Conservation (phyloP, 2,113 vertebrate species). For the Protobothrops flavoviridis region DNA sequence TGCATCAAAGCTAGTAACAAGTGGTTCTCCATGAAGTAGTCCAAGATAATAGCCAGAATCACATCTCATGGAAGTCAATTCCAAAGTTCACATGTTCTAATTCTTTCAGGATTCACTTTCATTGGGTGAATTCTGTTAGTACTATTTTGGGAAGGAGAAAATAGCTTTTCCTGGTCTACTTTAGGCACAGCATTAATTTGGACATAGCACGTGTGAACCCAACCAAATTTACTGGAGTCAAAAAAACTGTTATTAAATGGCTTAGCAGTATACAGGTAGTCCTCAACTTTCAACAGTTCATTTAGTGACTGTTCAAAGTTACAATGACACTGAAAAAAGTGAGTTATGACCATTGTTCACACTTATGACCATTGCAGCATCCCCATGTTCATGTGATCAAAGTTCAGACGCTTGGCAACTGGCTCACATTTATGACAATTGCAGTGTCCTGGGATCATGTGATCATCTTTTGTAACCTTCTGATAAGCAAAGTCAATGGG, state of each 20-base stretch:
- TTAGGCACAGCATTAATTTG: neutral
- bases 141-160: neutral
- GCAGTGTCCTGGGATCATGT: neutral
- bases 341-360: neutral
- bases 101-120: neutral
- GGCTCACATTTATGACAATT: neutral
- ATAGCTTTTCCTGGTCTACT: neutral
- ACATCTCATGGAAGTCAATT: neutral
- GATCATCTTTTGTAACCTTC: neutral
- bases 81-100: neutral
- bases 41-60: neutral
- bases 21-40: neutral
- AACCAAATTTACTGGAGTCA: neutral
- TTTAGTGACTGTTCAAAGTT: neutral
- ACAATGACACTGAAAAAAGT: neutral
- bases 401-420: neutral
- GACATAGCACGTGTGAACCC: neutral
- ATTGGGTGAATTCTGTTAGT: neutral
- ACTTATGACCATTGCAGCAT: neutral
- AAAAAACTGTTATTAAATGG: neutral
- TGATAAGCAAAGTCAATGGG: neutral
- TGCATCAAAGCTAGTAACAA: neutral
- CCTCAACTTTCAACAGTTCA: neutral
- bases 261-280: neutral
- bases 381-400: neutral